Base-by-base conservation (phyloP, 1,140 invertebrate genomes). In the Geopemphigus sp. region DNA sequence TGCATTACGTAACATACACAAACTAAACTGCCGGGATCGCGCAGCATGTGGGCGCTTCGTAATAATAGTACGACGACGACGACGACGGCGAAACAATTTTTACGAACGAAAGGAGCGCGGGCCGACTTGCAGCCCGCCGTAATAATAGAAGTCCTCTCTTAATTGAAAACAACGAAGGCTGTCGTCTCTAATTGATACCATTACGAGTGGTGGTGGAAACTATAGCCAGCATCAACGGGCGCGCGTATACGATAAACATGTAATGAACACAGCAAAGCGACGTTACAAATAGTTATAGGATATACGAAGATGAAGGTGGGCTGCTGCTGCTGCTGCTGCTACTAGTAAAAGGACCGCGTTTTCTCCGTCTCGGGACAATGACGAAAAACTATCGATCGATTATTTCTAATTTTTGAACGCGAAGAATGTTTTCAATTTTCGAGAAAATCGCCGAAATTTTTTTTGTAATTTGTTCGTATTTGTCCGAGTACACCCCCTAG, bases 151-250 rank as follows among this genome's bases (percentile, higher is more conserved):
- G 45, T 53, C 45, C 26, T 70, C 45, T 70, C 5, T 5, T 72
- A 72, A 72, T 72, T 54, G 47, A 72, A 72, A 72, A 72, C 68
- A 72, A 72, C 54, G 68, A 72, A 22, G 53, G 26, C 66, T 29
- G 26, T 72, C 26, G 19, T 6, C 26, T 54, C 54, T 72, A 72
- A 72, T 54, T 72, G 68, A 72, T 54, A 72, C 63, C 19, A 66
- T 66, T 66, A 66, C 63, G 19, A 39, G n/a, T 64, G 32, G 5
- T 22, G n/a, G 11, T 32, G 24, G n/a, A n/a, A n/a, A n/a, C n/a
- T n/a, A n/a, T n/a, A n/a, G n/a, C n/a, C n/a, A n/a, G n/a, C n/a
- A n/a, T n/a, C n/a, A n/a, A n/a, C n/a, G n/a, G n/a, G n/a, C n/a
- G n/a, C n/a, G n/a, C 26, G 19, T 6, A 19, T 63, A 63, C 61